Conservation (phyloP, 2,113 vertebrate species). For the Hydropotes inermis region DNA sequence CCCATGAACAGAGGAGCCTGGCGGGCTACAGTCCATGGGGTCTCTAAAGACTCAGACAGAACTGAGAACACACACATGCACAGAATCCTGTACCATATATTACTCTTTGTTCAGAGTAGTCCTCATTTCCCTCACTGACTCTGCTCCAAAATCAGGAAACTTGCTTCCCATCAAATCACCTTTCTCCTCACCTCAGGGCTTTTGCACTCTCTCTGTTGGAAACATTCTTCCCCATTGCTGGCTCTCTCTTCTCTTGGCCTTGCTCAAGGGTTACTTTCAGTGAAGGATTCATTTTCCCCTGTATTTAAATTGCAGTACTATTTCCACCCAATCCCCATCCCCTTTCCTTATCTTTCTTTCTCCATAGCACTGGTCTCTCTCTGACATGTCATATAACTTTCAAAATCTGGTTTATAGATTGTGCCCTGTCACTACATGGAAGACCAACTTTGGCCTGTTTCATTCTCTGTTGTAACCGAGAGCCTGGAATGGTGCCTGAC, state of each 20-base stretch:
- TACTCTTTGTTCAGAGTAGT: not conserved
- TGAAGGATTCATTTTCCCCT: not conserved
- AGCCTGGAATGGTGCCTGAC: not conserved
- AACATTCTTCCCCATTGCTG: not conserved
- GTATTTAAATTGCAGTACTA: not conserved
- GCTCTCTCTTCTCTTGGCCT: not conserved
- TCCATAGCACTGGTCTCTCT: not conserved
- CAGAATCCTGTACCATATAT: not conserved
- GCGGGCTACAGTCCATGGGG: not conserved
- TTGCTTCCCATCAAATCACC: not conserved
- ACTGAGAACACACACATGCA: not conserved
- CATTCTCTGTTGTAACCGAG: not conserved
- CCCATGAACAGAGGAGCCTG: not conserved
- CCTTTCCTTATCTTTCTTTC: not conserved
- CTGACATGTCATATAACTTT: not conserved
- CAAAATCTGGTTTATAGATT: not conserved
- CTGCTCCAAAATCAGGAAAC: not conserved
- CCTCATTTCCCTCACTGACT: not conserved
- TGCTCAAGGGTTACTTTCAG: not conserved
- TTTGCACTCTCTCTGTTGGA: not conserved
- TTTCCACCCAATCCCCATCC: fast-evolving
- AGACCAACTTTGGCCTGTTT: not conserved
- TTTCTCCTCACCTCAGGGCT: not conserved
- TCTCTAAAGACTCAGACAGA: not conserved
- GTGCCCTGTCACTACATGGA: not conserved